Evolutionary conservation across 2,113 vertebrate genomes (phyloP).

Genomic region (Nesoenas mayeri): DNA sequence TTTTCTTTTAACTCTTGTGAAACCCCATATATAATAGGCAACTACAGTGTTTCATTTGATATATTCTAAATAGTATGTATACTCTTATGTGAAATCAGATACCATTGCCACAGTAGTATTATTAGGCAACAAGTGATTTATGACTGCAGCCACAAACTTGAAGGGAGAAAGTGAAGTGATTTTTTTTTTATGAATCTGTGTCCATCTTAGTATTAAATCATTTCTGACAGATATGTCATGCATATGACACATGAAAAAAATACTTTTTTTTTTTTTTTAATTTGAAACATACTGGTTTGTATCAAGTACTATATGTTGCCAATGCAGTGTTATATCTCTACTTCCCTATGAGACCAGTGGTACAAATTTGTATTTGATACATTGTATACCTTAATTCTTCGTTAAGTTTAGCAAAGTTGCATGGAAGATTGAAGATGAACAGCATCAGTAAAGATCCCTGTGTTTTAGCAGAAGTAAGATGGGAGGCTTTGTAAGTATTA

Average conservation of each 20-base stretch:
- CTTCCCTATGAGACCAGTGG: background rate
- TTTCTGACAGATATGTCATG: accelerated
- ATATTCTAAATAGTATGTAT: background rate
- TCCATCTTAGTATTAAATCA: background rate
- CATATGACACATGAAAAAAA: background rate
- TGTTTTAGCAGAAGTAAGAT: background rate
- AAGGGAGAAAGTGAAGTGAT: no score
- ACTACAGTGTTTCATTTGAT: background rate
- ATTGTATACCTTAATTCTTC: background rate
- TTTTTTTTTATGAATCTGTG: background rate
- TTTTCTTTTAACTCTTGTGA: background rate
- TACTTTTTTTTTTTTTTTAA: background rate
- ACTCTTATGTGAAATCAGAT: background rate
- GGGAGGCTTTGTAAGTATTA: background rate
- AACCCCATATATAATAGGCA: background rate
- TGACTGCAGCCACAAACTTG: background rate
- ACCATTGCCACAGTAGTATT: accelerated
- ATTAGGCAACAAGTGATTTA: background rate
- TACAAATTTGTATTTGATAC: background rate
- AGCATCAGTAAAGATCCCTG: background rate
- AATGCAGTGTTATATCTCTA: background rate
- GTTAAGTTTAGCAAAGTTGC: background rate
- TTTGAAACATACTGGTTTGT: background rate
- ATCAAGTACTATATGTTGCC: background rate
- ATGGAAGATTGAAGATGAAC: background rate